A percentile compares a stretch with the other conserved stretches of the same genome.
These are phyloP conservation scores for Pseudomyrmex gracilis DNA, from an alignment of 1,140 invertebrate species.

Conservation along the genomic window DNA sequence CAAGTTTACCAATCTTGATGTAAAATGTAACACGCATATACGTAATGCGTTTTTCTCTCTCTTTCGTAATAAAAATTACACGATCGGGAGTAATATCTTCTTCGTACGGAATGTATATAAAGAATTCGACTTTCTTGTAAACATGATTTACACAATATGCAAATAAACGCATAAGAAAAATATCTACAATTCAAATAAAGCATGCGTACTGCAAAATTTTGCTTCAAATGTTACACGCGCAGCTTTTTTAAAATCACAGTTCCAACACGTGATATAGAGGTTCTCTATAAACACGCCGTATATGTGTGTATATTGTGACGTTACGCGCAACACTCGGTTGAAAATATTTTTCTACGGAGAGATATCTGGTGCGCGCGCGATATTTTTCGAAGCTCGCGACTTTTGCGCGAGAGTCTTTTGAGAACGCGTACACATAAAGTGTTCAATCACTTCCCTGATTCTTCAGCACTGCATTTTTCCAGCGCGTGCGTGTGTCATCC, in stretches of 20 bases:
- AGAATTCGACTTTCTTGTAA: not conserved
- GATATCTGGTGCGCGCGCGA: conserved; percentile 25
- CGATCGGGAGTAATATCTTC: not conserved
- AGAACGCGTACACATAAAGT: conserved; percentile 36
- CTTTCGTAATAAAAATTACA: too few species aligned
- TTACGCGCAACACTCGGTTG: conserved; percentile 3
- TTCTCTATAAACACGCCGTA: conserved; percentile 20
- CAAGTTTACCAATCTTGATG: not conserved
- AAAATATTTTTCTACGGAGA: conserved; percentile 39
- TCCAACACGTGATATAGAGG: not conserved
- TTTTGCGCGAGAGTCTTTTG: conserved; percentile 37
- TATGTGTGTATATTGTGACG: not conserved
- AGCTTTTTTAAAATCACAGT: not conserved
- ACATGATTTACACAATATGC: not conserved
- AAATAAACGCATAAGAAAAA: conserved; percentile 1
- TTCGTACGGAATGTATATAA: not conserved
- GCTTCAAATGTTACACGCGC: not conserved
- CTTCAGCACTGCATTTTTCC: not conserved
- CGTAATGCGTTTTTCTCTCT: too few species aligned
- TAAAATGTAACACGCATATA: not conserved
- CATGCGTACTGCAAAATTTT: not conserved
- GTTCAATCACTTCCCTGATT: conserved; percentile 53
- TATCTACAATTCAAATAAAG: not conserved
- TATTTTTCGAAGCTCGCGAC: conserved; percentile 59
- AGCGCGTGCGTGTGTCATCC: not conserved